Base-by-base conservation (phyloP, 2,113 vertebrate species). In the Calypte anna region DNA sequence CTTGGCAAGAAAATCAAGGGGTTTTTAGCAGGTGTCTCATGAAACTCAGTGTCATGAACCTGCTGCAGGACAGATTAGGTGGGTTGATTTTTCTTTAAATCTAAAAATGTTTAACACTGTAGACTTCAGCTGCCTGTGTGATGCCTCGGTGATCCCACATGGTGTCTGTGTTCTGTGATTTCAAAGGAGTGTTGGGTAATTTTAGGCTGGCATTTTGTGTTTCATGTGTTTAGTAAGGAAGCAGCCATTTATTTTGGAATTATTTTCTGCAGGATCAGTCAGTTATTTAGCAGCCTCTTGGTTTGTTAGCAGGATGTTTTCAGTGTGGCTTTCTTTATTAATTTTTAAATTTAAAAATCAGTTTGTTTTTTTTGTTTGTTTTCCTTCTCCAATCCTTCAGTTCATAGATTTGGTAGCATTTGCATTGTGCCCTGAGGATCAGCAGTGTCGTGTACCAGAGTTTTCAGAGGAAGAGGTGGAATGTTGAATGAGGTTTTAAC, bases 221-320 rank as follows among this genome's bases (percentile, higher is more conserved):
- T 93, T 69, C 1, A 1, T 38, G 30, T 80, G 10, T 62, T 82
- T 87, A 72, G 14, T 77, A 40, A 74, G 53, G 81, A 94, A 88
- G 36, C 61, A 80, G 44, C 13, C 4, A 1, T 87, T 82, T 70
- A 28, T 62, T 91, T 51, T 51, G 55, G 66, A 80, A 48, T 21
- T 91, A 10, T 85, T 94, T 74, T 87, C 12, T 1, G 22, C 30
- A 57, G 76, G 38, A 67, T 81, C 77, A 64, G 33, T 63, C 63
- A 25, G n/a, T 86, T 88, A 44, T 38, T 50, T 54, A 57, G 30
- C 23, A n/a, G 38, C 48, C 57, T 81, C 33, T 28, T 81, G 22
- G 46, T 57, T 86, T 96, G 36, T 61, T 78, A 76, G 48, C 79
- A 91, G 87, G 51, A 40, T 91, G 9, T 88, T 81, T 91, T 75